Conservation (phyloP, 2,797 vertebrate species). For the Centropyge bicolor region DNA sequence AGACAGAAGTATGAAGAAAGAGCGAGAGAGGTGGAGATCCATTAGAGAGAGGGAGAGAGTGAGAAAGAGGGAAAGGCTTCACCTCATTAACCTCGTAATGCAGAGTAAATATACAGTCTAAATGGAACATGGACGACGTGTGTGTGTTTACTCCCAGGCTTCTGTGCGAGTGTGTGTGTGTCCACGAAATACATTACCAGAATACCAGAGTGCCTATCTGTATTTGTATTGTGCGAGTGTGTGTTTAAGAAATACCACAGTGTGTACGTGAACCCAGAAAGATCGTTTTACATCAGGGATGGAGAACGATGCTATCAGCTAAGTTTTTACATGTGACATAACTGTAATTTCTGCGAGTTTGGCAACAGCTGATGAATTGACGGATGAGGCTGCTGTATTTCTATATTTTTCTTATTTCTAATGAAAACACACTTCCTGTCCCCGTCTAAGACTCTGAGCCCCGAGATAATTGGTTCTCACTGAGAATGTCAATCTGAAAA, state of each 20-base stretch:
- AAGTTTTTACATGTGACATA: not conserved
- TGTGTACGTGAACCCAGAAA: not conserved
- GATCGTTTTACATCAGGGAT: not conserved
- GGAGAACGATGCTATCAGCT: not conserved
- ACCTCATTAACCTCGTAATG: slow-evolving; percentile 79
- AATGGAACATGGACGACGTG: slow-evolving; percentile 66
- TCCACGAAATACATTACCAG: slow-evolving; percentile 37
- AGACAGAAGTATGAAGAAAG: slow-evolving; percentile 30
- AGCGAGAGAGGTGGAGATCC: slow-evolving; percentile 58
- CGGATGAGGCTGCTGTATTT: not conserved
- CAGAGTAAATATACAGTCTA: slow-evolving; percentile 80
- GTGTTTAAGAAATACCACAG: slow-evolving; percentile 20
- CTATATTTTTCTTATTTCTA: not conserved
- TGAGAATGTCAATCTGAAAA: too few relatives aligned
- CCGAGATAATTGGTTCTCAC: too few relatives aligned
- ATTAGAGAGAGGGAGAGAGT: slow-evolving; percentile 61
- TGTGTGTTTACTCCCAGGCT: slow-evolving; percentile 43
- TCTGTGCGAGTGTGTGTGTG: slow-evolving; percentile 41
- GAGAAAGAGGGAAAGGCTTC: slow-evolving; percentile 59
- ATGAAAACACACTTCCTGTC: not conserved
- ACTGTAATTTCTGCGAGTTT: not conserved
- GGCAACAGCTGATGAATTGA: not conserved
- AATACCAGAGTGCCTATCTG: slow-evolving; percentile 39
- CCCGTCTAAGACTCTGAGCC: too few relatives aligned
- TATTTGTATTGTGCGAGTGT: slow-evolving; percentile 22